Conservation (phyloP, 2,797 vertebrate genomes). For the Pogoniulus pusillus region DNA sequence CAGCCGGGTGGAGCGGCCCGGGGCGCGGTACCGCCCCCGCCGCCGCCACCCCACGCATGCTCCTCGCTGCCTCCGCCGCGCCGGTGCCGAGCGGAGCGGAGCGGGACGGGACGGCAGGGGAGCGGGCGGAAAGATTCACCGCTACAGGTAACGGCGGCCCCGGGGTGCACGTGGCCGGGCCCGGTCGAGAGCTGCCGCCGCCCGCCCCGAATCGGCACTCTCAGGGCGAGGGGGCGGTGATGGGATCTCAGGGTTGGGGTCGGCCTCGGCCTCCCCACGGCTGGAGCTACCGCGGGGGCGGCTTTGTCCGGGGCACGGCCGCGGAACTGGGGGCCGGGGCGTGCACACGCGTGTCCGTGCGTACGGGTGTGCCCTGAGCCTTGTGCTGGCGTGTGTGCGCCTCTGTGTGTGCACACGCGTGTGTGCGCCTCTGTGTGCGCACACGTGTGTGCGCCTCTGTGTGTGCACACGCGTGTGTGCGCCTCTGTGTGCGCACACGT, state of each 20-base stretch:
- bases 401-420: neutral
- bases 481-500: neutral
- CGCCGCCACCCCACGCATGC: constrained; percentile 39
- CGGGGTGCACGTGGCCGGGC: neutral
- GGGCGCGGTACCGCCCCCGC: constrained; percentile 24
- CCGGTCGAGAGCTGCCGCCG: neutral
- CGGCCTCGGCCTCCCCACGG: neutral
- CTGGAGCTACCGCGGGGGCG: neutral
- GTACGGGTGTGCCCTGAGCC: constrained; percentile 8
- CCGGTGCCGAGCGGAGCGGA: neutral
- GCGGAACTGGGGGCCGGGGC: neutral
- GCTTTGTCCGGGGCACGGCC: neutral
- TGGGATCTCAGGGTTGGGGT: neutral
- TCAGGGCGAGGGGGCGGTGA: neutral
- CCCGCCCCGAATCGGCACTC: neutral
- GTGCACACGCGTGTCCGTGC: constrained; percentile 1
- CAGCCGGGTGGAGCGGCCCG: constrained; percentile 3
- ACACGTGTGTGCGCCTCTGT: neutral
- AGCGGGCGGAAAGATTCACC: neutral
- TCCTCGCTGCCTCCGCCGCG: neutral
- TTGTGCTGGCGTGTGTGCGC: constrained; percentile 10
- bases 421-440: neutral
- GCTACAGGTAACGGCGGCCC: constrained; percentile 1
- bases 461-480: neutral
- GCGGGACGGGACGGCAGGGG: neutral